Evolutionary conservation across 2,888 invertebrate genomes (phyloP).

Genomic region (Pinctada fucata): DNA sequence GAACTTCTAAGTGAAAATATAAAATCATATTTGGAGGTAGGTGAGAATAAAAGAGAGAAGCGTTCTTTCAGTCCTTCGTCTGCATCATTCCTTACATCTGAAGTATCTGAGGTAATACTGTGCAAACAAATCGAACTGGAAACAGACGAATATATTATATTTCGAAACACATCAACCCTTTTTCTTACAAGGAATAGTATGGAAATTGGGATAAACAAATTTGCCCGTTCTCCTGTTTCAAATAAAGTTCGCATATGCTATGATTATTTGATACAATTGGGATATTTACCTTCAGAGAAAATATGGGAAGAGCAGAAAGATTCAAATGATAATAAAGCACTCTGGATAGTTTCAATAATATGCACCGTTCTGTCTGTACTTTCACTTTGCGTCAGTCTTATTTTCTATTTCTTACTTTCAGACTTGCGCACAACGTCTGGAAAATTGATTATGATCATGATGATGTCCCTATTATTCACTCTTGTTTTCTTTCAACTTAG

Average conservation of each 20-base stretch:
- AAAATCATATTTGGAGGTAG: too few relatives aligned
- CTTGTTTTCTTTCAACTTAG: background rate
- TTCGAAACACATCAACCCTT: background rate
- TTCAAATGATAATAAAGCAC: background rate
- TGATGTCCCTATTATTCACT: background rate
- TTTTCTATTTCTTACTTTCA: background rate
- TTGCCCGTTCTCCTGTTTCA: background rate
- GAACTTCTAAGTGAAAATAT: too few relatives aligned
- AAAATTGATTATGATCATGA: background rate
- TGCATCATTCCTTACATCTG: background rate
- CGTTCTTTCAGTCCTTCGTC: background rate
- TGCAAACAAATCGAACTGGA: constrained; percentile 3
- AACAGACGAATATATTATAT: background rate
- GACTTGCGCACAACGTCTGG: constrained; percentile 1
- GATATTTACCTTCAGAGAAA: background rate
- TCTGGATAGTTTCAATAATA: background rate
- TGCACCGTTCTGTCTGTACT: background rate
- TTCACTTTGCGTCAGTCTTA: background rate
- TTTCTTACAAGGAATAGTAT: background rate
- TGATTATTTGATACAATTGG: background rate
- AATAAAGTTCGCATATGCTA: background rate
- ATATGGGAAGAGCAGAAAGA: background rate
- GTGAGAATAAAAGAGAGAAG: too few relatives aligned
- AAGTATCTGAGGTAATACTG: background rate
- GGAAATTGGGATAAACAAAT: background rate